Conservation (phyloP, 2,888 invertebrate species). For the Dicyrtoma fusca region DNA sequence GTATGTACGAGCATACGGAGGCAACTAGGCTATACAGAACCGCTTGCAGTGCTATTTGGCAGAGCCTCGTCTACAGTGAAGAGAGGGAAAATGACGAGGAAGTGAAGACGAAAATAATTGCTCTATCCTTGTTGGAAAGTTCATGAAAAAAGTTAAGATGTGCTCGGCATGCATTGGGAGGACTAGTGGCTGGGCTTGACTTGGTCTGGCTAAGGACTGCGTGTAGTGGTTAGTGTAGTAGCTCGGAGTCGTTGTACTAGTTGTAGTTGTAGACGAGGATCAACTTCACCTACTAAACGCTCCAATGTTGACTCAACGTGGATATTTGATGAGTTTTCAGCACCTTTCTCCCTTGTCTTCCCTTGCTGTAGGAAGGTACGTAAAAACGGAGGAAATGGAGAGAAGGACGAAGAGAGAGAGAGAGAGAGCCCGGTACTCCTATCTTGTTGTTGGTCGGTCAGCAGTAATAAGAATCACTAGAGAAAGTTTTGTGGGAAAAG, state of each 20-base stretch:
- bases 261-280: background rate
- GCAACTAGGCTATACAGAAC: no score
- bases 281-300: background rate
- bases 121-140: conserved; percentile 15
- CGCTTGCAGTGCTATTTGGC: no score
- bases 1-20: no score
- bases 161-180: background rate
- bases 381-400: background rate
- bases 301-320: conserved; percentile 28
- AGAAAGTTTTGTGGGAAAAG: conserved; percentile 25
- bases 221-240: no score
- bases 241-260: background rate
- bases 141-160: conserved; percentile 9
- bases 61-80: background rate
- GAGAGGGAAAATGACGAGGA: background rate
- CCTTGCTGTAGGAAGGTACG: background rate
- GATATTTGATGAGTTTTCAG: conserved; percentile 30
- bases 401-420: background rate
- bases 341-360: background rate
- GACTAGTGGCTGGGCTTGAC: no score
- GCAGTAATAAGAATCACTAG: conserved; percentile 12
- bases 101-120: conserved; percentile 26
- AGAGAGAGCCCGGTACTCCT: conserved; percentile 1
- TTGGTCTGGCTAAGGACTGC: no score
- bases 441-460: conserved; percentile 18